phyloP scores from a whole-genome alignment of 2,888 invertebrate species.

The Nomada goodeniana region DNA sequence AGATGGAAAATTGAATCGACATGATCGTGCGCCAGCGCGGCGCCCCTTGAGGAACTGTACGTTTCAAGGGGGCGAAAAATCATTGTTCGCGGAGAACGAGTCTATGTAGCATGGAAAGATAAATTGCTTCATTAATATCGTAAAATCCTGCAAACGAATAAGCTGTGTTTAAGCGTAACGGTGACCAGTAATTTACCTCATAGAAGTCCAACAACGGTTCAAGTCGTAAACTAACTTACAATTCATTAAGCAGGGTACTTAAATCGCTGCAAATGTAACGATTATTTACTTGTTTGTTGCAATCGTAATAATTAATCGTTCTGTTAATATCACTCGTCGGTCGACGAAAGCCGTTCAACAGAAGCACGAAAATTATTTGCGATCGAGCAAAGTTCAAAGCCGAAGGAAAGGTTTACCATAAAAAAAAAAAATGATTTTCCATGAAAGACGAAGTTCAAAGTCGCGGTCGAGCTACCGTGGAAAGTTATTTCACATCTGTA shows the following conservation, averaged over 20 bases:
- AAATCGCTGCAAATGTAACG: too few species aligned
- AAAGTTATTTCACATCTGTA: slow-evolving; percentile 18
- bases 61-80: not conserved
- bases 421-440: not conserved
- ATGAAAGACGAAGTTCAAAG: not conserved
- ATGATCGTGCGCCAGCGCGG: slow-evolving; percentile 30
- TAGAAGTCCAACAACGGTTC: too few species aligned
- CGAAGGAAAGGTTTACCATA: not conserved
- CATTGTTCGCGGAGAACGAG: not conserved
- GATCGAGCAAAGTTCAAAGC: not conserved
- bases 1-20: slow-evolving; percentile 73
- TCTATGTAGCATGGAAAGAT: too few species aligned
- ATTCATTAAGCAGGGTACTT: too few species aligned
- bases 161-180: too few species aligned
- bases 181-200: too few species aligned
- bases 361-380: not conserved
- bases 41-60: not conserved
- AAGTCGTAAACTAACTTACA: too few species aligned
- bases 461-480: slow-evolving; percentile 1
- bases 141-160: too few species aligned
- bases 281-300: too few species aligned
- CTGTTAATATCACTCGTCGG: too few species aligned
- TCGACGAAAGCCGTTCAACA: not conserved
- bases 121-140: too few species aligned
- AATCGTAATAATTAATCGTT: too few species aligned